Conservation (phyloP, 2,113 vertebrate genomes). For the Megaleporinus macrocephalus region DNA sequence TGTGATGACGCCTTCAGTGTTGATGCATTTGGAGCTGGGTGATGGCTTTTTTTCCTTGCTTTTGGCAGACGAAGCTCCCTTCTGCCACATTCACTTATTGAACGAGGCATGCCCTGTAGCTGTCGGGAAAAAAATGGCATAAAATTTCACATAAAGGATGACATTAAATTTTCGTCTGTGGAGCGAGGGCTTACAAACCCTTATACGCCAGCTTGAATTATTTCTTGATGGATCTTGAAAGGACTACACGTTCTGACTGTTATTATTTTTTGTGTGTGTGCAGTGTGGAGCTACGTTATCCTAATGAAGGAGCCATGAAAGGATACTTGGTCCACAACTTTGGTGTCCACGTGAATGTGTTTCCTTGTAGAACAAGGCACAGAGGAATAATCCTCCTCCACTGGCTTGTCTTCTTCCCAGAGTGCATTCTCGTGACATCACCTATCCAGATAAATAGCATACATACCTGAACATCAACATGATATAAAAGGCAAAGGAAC, state of each 20-base stretch:
- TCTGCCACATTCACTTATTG: conserved; percentile 31
- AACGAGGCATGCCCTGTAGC: conserved; percentile 34
- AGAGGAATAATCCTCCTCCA: too few species aligned
- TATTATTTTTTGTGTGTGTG: not conserved
- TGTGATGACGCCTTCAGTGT: conserved; percentile 42
- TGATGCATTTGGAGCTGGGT: conserved; percentile 31
- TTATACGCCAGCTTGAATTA: not conserved
- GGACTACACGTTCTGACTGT: not conserved
- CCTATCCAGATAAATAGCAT: too few species aligned
- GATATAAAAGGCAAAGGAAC: too few species aligned
- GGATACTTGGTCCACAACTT: too few species aligned
- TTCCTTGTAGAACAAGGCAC: too few species aligned
- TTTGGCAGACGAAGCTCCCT: conserved; percentile 36
- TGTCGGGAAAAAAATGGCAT: conserved; percentile 16
- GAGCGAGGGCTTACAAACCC: not conserved
- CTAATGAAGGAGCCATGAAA: too few species aligned
- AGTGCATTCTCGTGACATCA: too few species aligned
- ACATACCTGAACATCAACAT: too few species aligned
- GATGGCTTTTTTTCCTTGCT: conserved; percentile 11
- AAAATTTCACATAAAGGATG: not conserved
- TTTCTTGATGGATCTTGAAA: not conserved
- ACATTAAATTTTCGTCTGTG: not conserved
- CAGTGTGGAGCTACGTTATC: not conserved
- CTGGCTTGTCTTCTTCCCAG: too few species aligned
- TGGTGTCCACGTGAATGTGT: too few species aligned